A percentile compares a stretch with the other conserved stretches of the same genome.
Evolutionary conservation across 1,140 invertebrate species (phyloP).

Genomic region (Panonychus citri): DNA sequence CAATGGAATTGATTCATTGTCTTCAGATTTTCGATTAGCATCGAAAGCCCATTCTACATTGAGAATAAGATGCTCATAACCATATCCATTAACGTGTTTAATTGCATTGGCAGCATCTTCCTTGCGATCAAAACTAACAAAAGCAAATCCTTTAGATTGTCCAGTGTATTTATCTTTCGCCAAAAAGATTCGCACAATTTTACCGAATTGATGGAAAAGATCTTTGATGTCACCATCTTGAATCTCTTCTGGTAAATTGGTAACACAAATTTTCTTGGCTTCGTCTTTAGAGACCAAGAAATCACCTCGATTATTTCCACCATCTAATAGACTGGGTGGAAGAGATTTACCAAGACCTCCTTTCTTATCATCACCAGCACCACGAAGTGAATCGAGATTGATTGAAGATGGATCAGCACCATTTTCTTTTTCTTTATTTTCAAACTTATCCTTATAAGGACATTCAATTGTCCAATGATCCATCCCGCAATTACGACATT

Average conservation of each 20-base stretch:
- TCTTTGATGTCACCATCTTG: conserved; percentile 85
- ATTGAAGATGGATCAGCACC: background rate
- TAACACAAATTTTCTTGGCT: conserved; percentile 73
- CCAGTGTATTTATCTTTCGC: conserved; percentile 46
- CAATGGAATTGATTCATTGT: no score
- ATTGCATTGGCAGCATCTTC: conserved; percentile 81
- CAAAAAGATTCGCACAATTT: conserved; percentile 20
- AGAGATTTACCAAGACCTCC: conserved; percentile 33
- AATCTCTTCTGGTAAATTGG: conserved; percentile 88
- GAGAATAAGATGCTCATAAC: conserved; percentile 92
- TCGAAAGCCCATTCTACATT: conserved; percentile 99
- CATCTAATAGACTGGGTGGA: conserved; percentile 63
- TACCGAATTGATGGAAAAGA: conserved; percentile 34
- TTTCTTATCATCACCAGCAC: conserved; percentile 16
- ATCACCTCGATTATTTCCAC: conserved; percentile 41
- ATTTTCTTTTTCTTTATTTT: background rate
- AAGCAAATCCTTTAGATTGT: conserved; percentile 48
- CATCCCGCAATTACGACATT: conserved; percentile 78
- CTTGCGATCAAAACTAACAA: conserved; percentile 74
- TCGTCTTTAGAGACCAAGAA: conserved; percentile 41
- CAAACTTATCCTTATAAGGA: conserved; percentile 71
- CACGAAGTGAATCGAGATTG: background rate
- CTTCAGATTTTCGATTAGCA: no score
- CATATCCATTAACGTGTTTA: conserved; percentile 64
- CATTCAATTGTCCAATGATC: conserved; percentile 94